Conservation (phyloP, 2,113 vertebrate genomes). For the Albula glossodonta region DNA sequence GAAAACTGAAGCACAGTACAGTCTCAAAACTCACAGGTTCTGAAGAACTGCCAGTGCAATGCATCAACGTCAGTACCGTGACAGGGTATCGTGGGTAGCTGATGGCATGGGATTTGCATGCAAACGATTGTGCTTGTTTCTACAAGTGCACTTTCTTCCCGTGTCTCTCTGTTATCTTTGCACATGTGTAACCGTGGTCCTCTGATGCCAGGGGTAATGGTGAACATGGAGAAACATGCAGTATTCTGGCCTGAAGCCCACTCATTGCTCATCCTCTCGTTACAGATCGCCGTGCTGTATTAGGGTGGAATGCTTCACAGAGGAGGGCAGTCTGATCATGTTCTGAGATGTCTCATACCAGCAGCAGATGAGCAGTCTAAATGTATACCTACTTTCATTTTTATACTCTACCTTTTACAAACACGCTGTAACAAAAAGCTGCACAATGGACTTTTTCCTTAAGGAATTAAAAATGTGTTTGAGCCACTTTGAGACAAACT, state of each 20-base stretch:
- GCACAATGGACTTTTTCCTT: background rate
- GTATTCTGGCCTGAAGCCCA: background rate
- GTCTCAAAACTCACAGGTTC: too few species aligned
- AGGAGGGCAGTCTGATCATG: background rate
- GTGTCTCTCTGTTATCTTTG: too few species aligned
- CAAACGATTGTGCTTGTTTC: background rate
- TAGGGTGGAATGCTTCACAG: background rate
- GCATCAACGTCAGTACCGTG: too few species aligned
- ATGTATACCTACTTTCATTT: background rate
- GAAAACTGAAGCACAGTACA: too few species aligned
- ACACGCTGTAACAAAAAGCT: background rate
- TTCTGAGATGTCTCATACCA: background rate
- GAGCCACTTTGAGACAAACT: too few species aligned
- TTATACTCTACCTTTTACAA: background rate
- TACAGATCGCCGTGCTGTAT: background rate
- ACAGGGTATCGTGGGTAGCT: too few species aligned
- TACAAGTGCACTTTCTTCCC: background rate
- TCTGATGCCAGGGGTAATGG: background rate
- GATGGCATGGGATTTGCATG: background rate
- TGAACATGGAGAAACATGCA: background rate
- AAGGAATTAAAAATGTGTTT: background rate
- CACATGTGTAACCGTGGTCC: background rate
- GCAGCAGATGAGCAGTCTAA: too few species aligned
- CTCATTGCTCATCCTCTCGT: background rate
- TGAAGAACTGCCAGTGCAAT: too few species aligned